These are phyloP conservation scores for Larimichthys polyactis DNA, from an alignment of 2,113 vertebrate genomes.

Conservation along the genomic window DNA sequence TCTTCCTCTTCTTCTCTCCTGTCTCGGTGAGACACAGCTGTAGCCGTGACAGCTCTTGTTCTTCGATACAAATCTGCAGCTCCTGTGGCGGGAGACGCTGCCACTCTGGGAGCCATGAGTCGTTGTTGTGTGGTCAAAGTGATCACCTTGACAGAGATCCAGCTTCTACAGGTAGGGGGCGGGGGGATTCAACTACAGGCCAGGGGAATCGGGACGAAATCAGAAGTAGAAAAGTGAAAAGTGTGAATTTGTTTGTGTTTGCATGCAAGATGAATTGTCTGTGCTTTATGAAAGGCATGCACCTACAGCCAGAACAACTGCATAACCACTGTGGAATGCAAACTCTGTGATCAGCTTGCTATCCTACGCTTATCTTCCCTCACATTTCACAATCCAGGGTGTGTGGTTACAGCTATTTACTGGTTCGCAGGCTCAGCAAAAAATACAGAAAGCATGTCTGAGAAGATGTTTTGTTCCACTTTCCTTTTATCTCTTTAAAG, in stretches of 20 bases:
- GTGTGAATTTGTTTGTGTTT: conserved; percentile 33
- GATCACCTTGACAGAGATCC: conserved; percentile 85
- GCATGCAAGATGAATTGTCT: conserved; percentile 14
- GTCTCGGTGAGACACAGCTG: conserved; percentile 48
- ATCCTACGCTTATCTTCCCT: conserved; percentile 69
- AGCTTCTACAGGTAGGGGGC: conserved; percentile 84
- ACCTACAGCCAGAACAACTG: conserved; percentile 41
- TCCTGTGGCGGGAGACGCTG: conserved; percentile 50
- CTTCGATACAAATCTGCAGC: conserved; percentile 49
- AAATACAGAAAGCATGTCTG: conserved; percentile 31
- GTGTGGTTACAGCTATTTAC: conserved; percentile 71
- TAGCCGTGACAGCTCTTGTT: conserved; percentile 56
- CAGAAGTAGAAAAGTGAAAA: conserved; percentile 1
- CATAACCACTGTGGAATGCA: conserved; percentile 49
- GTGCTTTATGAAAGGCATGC: not conserved
- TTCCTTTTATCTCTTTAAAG: conserved; percentile 44
- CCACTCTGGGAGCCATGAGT: conserved; percentile 78
- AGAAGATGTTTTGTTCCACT: conserved; percentile 58
- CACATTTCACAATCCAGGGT: conserved; percentile 71
- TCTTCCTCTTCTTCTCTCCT: conserved; percentile 62
- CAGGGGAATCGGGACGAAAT: not conserved
- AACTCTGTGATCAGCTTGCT: conserved; percentile 53
- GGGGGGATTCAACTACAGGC: not conserved
- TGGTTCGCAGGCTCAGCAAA: conserved; percentile 70
- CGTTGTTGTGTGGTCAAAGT: conserved; percentile 83